phyloP scores from a whole-genome alignment of 2,888 invertebrate genomes.

The Pheosia tremula region DNA sequence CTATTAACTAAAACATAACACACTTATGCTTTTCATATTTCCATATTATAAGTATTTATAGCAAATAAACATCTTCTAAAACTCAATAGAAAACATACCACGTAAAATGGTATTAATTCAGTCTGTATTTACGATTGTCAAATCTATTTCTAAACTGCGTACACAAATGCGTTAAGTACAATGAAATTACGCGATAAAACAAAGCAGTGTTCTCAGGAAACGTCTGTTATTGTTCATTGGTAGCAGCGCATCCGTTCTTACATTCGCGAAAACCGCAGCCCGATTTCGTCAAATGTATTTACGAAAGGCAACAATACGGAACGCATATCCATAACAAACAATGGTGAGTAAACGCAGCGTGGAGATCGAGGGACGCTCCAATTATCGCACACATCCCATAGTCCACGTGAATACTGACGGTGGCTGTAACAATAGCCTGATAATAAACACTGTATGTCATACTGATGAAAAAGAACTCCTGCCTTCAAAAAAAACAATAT shows the following conservation, averaged over 20 bases:
- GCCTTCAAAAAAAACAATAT: too few species aligned
- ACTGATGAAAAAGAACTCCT: neutral
- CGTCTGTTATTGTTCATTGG: conserved; percentile 29
- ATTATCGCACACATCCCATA: conserved; percentile 29
- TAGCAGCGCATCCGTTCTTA: conserved; percentile 21
- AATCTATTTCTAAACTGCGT: too few species aligned
- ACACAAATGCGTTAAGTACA: neutral
- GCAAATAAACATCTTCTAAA: too few species aligned
- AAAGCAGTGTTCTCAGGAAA: conserved; percentile 24
- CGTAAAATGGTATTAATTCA: too few species aligned
- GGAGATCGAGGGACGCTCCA: conserved; percentile 63
- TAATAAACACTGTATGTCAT: neutral
- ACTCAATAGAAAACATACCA: too few species aligned
- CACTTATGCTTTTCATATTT: too few species aligned
- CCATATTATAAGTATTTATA: too few species aligned
- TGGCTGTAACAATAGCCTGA: neutral
- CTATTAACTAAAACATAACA: too few species aligned
- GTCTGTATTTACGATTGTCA: too few species aligned
- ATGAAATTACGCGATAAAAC: conserved; percentile 13
- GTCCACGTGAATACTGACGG: neutral
- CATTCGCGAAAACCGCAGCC: conserved; percentile 22
- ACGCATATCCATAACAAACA: conserved; percentile 51
- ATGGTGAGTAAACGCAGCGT: conserved; percentile 48
- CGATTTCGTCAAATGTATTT: conserved; percentile 39
- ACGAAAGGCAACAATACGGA: conserved; percentile 48